Conservation (phyloP, 2,888 invertebrate species). For the Phortica okadai region DNA sequence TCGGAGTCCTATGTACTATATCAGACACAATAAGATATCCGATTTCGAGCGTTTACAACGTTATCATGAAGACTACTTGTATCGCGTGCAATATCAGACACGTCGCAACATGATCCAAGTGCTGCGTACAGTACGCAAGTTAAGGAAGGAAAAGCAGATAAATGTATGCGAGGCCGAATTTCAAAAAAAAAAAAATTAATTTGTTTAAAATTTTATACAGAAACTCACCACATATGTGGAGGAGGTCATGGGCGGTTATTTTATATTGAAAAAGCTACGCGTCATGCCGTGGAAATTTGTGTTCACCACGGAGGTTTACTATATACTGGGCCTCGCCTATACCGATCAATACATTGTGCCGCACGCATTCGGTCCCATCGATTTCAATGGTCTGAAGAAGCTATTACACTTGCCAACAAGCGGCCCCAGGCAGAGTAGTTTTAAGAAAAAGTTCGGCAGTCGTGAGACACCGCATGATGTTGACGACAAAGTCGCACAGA, state of each 20-base stretch:
- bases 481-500: no score
- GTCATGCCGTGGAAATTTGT: slow-evolving; percentile 69
- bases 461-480: no score
- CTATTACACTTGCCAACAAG: slow-evolving; percentile 53
- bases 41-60: slow-evolving; percentile 57
- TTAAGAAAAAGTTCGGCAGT: slow-evolving; percentile 60
- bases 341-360: slow-evolving; percentile 53
- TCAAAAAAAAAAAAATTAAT: background rate
- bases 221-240: slow-evolving; percentile 60
- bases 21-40: slow-evolving; percentile 62
- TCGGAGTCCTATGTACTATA: slow-evolving; percentile 70
- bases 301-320: slow-evolving; percentile 66
- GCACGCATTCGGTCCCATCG: background rate
- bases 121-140: slow-evolving; percentile 42
- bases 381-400: slow-evolving; percentile 43
- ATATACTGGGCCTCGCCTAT: slow-evolving; percentile 61
- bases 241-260: slow-evolving; percentile 63
- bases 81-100: slow-evolving; percentile 71
- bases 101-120: slow-evolving; percentile 69
- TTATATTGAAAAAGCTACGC: slow-evolving; percentile 62
- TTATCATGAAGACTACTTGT: slow-evolving; percentile 63
- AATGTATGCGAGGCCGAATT: background rate
- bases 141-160: no score
- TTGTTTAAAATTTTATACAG: slow-evolving; percentile 37
- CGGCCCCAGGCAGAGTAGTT: slow-evolving; percentile 47